Evolutionary conservation across 2,888 invertebrate species (phyloP).

Genomic region (Drosophila pegasa): DNA sequence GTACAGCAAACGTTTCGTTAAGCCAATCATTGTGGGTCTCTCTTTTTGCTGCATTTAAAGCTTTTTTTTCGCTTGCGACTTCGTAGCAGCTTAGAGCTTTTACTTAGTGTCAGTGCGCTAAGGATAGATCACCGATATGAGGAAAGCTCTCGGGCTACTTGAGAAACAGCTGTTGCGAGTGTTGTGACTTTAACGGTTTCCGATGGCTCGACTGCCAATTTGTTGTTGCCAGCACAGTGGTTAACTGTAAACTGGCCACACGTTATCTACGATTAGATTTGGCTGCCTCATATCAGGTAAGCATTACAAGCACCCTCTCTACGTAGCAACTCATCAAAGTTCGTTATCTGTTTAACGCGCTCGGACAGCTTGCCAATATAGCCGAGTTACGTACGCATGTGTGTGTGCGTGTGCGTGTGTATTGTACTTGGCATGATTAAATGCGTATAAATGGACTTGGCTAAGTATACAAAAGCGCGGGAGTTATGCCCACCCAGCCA

Average conservation of each 20-base stretch:
- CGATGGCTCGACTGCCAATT: not conserved
- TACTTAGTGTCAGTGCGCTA: not conserved
- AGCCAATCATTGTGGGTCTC: constrained; percentile 13
- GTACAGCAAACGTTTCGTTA: constrained; percentile 34
- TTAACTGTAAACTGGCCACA: constrained; percentile 52
- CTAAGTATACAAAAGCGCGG: constrained; percentile 57
- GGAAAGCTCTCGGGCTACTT: constrained; percentile 13
- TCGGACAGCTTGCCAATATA: constrained; percentile 65
- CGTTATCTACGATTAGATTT: constrained; percentile 51
- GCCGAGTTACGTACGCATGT: constrained; percentile 3
- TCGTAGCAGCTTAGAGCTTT: constrained; percentile 7
- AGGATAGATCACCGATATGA: constrained; percentile 27
- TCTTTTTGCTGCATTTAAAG: constrained; percentile 24
- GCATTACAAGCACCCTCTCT: constrained; percentile 45
- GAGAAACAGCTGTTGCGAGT: constrained; percentile 32
- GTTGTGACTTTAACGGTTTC: not conserved
- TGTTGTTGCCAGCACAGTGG: constrained; percentile 41
- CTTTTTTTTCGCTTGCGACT: constrained; percentile 4
- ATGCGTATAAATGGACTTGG: constrained; percentile 40
- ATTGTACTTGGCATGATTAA: constrained; percentile 51
- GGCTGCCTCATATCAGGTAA: constrained; percentile 53
- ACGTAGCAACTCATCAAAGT: constrained; percentile 65
- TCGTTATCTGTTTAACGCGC: constrained; percentile 59
- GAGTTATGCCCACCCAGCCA: constrained; percentile 29
- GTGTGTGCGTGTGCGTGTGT: not conserved